These are phyloP conservation scores for Darevskia mixta DNA, from an alignment of 2,797 vertebrate species.

Conservation along the genomic window DNA sequence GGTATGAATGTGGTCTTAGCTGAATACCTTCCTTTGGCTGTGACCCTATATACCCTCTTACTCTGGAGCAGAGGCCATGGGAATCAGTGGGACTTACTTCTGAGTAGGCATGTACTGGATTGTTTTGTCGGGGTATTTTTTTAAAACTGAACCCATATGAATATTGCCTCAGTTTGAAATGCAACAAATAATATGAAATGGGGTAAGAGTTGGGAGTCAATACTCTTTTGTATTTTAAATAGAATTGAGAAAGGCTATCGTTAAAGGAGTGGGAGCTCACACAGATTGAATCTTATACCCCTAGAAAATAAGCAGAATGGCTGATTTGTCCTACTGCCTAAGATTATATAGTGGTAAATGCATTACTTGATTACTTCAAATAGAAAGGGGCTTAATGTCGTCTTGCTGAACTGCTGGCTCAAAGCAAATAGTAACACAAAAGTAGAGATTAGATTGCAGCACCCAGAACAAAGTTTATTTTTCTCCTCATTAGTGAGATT, in stretches of 20 bases:
- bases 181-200: not conserved
- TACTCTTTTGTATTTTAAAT: constrained; percentile 2
- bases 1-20: no score
- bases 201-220: accelerated
- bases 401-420: constrained; percentile 46
- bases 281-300: not conserved
- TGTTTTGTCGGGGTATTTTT: not conserved
- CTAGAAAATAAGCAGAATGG: constrained; percentile 19
- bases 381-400: not conserved
- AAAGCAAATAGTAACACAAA: constrained; percentile 10
- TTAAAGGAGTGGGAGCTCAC: not conserved
- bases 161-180: not conserved
- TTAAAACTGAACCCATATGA: not conserved
- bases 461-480: constrained; percentile 61
- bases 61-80: not conserved
- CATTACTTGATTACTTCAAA: constrained; percentile 32
- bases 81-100: not conserved
- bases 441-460: constrained; percentile 43
- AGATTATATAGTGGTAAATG: not conserved
- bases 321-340: constrained; percentile 18
- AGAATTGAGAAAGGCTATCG: not conserved
- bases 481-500: constrained; percentile 62
- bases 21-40: not conserved
- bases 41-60: not conserved
- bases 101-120: not conserved